Base-by-base conservation (phyloP, 2,888 invertebrate species). In the Parnassius apollo region DNA sequence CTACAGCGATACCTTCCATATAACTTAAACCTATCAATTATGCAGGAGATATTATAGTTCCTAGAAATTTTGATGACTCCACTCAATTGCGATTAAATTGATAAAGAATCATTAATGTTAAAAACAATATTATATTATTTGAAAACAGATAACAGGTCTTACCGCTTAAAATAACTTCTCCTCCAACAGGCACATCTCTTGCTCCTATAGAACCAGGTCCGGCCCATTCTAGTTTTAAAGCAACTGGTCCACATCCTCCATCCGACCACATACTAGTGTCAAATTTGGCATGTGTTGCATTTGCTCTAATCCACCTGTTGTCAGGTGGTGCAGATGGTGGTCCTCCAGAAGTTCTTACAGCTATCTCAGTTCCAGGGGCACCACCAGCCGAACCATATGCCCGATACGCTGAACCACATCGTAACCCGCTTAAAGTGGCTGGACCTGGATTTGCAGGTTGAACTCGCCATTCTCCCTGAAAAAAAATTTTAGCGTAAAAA, bases 331-430 rank as follows among this genome's bases (percentile, higher is more conserved):
- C 88, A 0, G 74, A 74, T 0, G 91, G 90, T 0, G 89, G 89
- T 89, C 96, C 94, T 2, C 96, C 95, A 64, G 97, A 97, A 74
- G 96, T 96, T 18, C 97, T 96, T 18, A 96, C 94, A 69, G 94
- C 94, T 70, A 96, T 93, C 76, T 95, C 93, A 42, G 95, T 91
- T 65, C 96, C 96, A 0, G 95, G 94, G 57, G 94, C 93, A 78
- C 97, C 97, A 65, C 95, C 95, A 0, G 97, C 96, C 11, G 95
- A 94, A 70, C 97, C 93, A 79, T 96, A 95, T 59, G 97, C 95
- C 73, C 95, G 93, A 79, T 98, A 98, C 58, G 94, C 93, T 48
- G 96, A 96, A 42, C 98, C 98, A 85, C 98, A 98, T 69, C 95
- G 94, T 10, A 98, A 92, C 22, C 95, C 94, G 44, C 94, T 93